A percentile compares a stretch with the other conserved stretches of the same genome.
Conservation (phyloP, 2,888 invertebrate species). For the Heteromurus nitidus region DNA sequence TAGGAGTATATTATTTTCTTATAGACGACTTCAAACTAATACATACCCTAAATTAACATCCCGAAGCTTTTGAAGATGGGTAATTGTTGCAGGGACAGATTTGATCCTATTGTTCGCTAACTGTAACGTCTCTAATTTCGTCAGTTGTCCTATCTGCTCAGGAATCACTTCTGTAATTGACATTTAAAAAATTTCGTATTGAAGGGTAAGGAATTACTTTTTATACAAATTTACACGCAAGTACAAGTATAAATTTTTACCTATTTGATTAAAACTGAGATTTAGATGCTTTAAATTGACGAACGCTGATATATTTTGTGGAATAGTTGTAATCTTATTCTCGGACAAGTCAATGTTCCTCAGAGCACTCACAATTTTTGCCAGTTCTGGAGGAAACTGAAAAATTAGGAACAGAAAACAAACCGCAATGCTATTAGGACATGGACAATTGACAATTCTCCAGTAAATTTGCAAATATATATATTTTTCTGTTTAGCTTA, state of each 20-base stretch:
- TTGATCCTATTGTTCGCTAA: conserved; percentile 66
- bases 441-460: neutral
- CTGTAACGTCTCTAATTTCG: conserved; percentile 69
- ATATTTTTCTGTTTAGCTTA: conserved; percentile 66
- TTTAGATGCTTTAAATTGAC: conserved; percentile 77
- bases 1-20: too few relatives aligned
- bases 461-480: neutral
- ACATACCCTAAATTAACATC: conserved; percentile 69
- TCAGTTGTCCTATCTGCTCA: conserved; percentile 69
- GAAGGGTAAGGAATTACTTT: too few relatives aligned
- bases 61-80: conserved; percentile 68
- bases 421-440: neutral
- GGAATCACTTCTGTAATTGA: conserved; percentile 69
- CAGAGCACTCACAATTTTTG: conserved; percentile 81
- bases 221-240: neutral
- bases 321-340: conserved; percentile 85
- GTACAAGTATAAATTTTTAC: conserved; percentile 73
- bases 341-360: conserved; percentile 94
- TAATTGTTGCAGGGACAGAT: conserved; percentile 63
- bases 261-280: conserved; percentile 78
- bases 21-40: too few relatives aligned
- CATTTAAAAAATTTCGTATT: neutral
- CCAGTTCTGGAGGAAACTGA: conserved; percentile 82
- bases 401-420: conserved; percentile 38
- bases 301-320: conserved; percentile 78